Percentiles rank a stretch among this genome's conserved stretches.
These are phyloP conservation scores for Vollenhovia emeryi DNA, from an alignment of 1,140 invertebrate species.

Conservation along the genomic window DNA sequence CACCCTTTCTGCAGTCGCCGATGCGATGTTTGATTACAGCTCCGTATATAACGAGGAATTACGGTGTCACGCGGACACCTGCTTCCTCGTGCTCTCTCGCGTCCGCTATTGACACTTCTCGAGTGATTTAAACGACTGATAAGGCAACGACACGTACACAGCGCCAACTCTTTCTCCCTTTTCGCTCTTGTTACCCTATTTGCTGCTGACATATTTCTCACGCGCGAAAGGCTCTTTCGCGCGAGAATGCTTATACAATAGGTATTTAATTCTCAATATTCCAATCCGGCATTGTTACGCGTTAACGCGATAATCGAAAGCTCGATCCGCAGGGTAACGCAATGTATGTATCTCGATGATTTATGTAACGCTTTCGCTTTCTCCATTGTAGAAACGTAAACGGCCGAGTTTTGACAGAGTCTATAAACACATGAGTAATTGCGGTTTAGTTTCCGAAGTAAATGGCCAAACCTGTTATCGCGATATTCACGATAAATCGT, in stretches of 20 bases:
- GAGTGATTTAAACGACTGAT: background rate
- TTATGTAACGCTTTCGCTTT: conserved; percentile 53
- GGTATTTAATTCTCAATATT: background rate
- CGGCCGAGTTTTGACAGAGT: conserved; percentile 7
- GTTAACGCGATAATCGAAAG: background rate
- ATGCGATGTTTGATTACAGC: conserved; percentile 40
- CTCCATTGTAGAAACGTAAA: conserved; percentile 40
- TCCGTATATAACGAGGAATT: background rate
- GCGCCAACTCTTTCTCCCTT: background rate
- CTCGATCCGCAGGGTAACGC: background rate
- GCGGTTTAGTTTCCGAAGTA: conserved; percentile 9
- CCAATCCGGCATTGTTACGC: background rate
- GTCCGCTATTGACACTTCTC: background rate
- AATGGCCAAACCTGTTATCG: conserved; percentile 25
- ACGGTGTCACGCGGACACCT: background rate
- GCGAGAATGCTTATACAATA: background rate
- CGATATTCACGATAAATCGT: conserved; percentile 27
- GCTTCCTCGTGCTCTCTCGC: background rate
- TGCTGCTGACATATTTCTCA: background rate
- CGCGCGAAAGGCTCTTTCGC: background rate
- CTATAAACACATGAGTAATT: conserved; percentile 29
- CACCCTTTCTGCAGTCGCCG: conserved; percentile 9
- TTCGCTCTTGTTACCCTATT: background rate
- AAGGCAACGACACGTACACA: background rate
- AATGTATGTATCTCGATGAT: conserved; percentile 39